phyloP scores from a whole-genome alignment of 2,113 vertebrate genomes.

The Dipodomys merriami region DNA sequence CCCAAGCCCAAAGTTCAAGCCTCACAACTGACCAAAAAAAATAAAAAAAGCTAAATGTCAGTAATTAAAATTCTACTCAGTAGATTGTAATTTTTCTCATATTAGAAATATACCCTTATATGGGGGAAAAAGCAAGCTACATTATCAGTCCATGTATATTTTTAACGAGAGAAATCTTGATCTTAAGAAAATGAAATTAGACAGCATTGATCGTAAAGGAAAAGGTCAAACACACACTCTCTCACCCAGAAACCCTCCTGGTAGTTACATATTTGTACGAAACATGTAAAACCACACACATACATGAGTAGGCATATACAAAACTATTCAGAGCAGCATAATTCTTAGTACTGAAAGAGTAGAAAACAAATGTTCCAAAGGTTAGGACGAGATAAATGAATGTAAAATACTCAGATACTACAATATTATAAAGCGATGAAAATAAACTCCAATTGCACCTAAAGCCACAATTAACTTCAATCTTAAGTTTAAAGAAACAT shows the following conservation, averaged over 20 bases:
- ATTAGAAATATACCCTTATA: slow-evolving; percentile 14
- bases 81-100: not conserved
- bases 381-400: not conserved
- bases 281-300: not conserved
- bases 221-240: not conserved
- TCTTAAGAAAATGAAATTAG: not conserved
- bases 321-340: not conserved
- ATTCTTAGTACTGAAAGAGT: not conserved
- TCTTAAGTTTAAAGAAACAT: not conserved
- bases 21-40: too few species aligned
- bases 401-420: not conserved
- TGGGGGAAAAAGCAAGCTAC: not conserved
- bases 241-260: not conserved
- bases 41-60: not conserved
- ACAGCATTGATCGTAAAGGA: not conserved
- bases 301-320: not conserved
- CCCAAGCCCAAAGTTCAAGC: too few species aligned
- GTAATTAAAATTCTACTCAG: not conserved
- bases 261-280: not conserved
- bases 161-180: not conserved
- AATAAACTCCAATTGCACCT: not conserved
- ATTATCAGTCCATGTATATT: not conserved
- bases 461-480: not conserved
- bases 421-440: not conserved
- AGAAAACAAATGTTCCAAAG: not conserved